Percentiles rank a stretch among this genome's conserved stretches.
These are phyloP conservation scores for Troilus luridus DNA, from an alignment of 2,888 invertebrate genomes.

Conservation along the genomic window DNA sequence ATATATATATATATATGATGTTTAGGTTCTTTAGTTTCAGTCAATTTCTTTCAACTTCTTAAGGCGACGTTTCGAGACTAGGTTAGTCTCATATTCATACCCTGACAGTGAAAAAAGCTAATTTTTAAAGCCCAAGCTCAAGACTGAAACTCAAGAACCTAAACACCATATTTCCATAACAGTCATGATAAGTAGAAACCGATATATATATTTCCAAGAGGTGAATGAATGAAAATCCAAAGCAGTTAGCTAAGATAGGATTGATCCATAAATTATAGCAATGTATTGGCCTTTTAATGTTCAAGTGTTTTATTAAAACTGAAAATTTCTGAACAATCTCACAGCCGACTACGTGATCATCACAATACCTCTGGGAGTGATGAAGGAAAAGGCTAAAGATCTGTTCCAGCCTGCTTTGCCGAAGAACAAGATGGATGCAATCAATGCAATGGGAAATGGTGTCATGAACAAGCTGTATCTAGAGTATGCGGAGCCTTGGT, in stretches of 20 bases:
- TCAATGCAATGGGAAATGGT: conserved; percentile 78
- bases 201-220: no score
- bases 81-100: no score
- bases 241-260: neutral
- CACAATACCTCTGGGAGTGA: conserved; percentile 83
- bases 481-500: conserved; percentile 83
- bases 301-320: neutral
- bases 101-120: no score
- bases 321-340: neutral
- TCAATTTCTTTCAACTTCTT: no score
- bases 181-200: no score
- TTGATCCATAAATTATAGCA: neutral
- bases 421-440: conserved; percentile 78
- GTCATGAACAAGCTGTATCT: conserved; percentile 83
- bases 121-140: no score
- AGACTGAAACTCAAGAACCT: no score
- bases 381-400: conserved; percentile 81
- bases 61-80: no score
- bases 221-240: no score
- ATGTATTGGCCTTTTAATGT: neutral
- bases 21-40: no score
- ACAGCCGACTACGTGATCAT: conserved; percentile 82
- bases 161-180: no score
- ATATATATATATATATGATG: no score
- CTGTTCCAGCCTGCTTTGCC: conserved; percentile 83